Percentiles rank a stretch among this genome's conserved stretches.
phyloP scores from a whole-genome alignment of 2,797 vertebrate species.

The Danio albolineatus region DNA sequence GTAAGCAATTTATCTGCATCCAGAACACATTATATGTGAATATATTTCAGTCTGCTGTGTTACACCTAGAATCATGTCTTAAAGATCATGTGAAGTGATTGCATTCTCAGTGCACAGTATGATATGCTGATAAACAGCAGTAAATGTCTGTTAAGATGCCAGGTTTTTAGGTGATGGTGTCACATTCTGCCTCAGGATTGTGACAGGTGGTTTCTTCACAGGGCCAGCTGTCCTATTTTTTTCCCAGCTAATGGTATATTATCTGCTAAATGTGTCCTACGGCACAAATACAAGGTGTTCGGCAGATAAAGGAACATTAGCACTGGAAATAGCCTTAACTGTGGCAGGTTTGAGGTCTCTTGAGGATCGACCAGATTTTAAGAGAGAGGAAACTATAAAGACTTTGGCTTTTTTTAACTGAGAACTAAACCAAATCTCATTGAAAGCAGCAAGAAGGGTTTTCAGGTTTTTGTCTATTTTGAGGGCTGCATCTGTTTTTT shows the following conservation, averaged over 20 bases:
- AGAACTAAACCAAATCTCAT: neutral
- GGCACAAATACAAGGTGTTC: slow-evolving; percentile 50
- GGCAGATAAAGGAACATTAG: slow-evolving; percentile 30
- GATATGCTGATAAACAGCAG: slow-evolving; percentile 31
- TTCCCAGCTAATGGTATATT: slow-evolving; percentile 63
- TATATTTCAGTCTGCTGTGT: slow-evolving; percentile 8
- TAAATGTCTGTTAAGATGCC: slow-evolving; percentile 42
- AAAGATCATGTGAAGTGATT: slow-evolving; percentile 23
- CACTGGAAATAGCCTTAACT: slow-evolving; percentile 38
- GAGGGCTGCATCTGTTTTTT: neutral
- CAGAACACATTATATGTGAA: neutral
- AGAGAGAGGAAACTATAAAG: slow-evolving; percentile 32
- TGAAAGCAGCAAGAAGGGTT: neutral
- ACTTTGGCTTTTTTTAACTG: slow-evolving; percentile 15
- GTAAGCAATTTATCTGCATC: slow-evolving; percentile 17
- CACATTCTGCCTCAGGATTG: slow-evolving; percentile 55
- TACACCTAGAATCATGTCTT: neutral
- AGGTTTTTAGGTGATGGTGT: slow-evolving; percentile 59
- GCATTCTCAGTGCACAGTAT: neutral
- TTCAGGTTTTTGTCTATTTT: neutral
- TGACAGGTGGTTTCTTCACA: slow-evolving; percentile 60
- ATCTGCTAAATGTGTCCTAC: slow-evolving; percentile 55
- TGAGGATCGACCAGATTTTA: slow-evolving; percentile 33
- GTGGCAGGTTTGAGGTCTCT: slow-evolving; percentile 36
- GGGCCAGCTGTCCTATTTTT: slow-evolving; percentile 66